These are phyloP conservation scores for Acrocephalus kingi DNA, from an alignment of 2,113 vertebrate species.

Conservation along the genomic window DNA sequence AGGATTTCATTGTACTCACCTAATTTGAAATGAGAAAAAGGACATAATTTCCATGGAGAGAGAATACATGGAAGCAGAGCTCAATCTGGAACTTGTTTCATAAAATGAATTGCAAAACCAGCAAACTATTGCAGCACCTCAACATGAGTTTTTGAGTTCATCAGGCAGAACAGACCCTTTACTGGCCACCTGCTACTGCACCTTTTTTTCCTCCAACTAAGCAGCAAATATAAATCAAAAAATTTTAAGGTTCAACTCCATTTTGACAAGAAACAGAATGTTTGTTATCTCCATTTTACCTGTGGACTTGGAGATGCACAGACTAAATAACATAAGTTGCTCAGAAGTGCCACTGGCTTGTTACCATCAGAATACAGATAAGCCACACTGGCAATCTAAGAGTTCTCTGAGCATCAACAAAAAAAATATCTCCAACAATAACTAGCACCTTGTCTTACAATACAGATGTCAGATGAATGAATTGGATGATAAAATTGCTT, in stretches of 20 bases:
- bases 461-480: background rate
- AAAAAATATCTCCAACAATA: background rate
- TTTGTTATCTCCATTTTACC: background rate
- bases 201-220: background rate
- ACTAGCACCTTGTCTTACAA: background rate
- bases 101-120: conserved; percentile 20
- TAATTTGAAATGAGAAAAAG: conserved; percentile 73
- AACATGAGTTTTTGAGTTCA: background rate
- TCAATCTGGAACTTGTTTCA: conserved; percentile 28
- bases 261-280: background rate
- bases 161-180: background rate
- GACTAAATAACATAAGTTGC: conserved; percentile 71
- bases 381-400: background rate
- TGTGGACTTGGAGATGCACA: conserved; percentile 53
- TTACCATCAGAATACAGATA: conserved; percentile 66
- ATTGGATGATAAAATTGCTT: background rate
- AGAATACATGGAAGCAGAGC: conserved; percentile 50
- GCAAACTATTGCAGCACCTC: background rate
- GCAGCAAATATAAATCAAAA: background rate
- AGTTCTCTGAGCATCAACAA: background rate
- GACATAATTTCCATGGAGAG: conserved; percentile 66
- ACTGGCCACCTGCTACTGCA: background rate
- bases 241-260: background rate
- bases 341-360: conserved; percentile 70
- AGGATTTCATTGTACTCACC: conserved; percentile 65